Evolutionary conservation across 2,888 invertebrate species (phyloP).

Genomic region (Vanessa cardui): DNA sequence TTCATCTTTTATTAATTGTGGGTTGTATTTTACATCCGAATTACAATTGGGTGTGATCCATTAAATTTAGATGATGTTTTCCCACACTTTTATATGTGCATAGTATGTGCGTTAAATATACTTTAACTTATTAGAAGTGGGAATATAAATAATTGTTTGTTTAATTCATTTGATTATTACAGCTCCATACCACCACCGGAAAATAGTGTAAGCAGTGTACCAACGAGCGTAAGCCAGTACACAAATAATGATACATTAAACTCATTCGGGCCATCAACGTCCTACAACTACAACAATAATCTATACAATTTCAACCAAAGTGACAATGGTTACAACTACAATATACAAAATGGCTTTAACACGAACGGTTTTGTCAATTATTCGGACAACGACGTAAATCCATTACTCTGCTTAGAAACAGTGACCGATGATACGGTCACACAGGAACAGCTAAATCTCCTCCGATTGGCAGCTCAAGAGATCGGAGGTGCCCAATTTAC

Average conservation of each 20-base stretch:
- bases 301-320: constrained; percentile 56
- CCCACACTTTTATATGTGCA: too few species aligned
- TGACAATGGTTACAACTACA: constrained; percentile 65
- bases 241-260: constrained; percentile 60
- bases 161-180: constrained; percentile 40
- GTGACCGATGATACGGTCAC: constrained; percentile 64
- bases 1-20: background rate
- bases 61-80: too few species aligned
- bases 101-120: too few species aligned
- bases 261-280: constrained; percentile 58
- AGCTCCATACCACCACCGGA: constrained; percentile 72
- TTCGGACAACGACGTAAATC: constrained; percentile 62
- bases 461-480: constrained; percentile 78
- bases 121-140: too few species aligned
- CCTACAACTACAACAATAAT: constrained; percentile 60
- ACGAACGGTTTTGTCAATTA: constrained; percentile 68
- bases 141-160: too few species aligned
- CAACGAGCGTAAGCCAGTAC: constrained; percentile 54
- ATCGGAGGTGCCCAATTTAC: constrained; percentile 77
- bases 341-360: constrained; percentile 65
- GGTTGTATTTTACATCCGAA: too few species aligned
- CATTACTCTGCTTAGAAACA: constrained; percentile 63
- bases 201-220: constrained; percentile 61
- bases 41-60: too few species aligned
- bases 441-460: constrained; percentile 73